A percentile compares a stretch with the other conserved stretches of the same genome.
Evolutionary conservation across 2,113 vertebrate genomes (phyloP).

Genomic region (Oxyura jamaicensis): DNA sequence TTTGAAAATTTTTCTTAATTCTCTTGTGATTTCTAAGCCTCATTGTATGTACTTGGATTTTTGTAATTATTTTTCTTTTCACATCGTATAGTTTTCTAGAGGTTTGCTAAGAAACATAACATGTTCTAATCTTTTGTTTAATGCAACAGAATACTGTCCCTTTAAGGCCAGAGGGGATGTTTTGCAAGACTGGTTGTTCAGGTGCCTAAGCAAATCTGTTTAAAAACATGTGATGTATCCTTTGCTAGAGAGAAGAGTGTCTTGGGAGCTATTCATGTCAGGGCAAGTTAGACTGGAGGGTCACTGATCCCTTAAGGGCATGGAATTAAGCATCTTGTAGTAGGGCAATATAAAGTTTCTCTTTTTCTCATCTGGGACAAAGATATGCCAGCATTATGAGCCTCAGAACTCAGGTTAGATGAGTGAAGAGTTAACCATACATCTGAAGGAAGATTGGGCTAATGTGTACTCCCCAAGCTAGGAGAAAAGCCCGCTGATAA

Average conservation of each 20-base stretch:
- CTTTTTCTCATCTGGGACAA: background rate
- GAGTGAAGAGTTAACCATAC: background rate
- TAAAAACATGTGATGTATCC: slow-evolving; percentile 9
- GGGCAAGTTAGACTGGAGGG: background rate
- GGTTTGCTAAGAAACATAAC: background rate
- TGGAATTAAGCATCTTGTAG: background rate
- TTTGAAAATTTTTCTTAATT: background rate
- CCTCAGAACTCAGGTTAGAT: background rate
- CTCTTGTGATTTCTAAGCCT: background rate
- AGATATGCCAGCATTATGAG: background rate
- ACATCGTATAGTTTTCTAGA: background rate
- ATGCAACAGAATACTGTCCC: background rate
- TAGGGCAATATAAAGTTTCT: background rate
- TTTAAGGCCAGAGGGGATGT: background rate
- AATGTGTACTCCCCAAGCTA: background rate
- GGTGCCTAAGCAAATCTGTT: slow-evolving; percentile 11
- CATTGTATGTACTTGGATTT: background rate
- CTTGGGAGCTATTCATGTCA: slow-evolving; percentile 21
- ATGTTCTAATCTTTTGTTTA: background rate
- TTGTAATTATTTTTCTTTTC: background rate
- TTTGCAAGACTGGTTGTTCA: background rate
- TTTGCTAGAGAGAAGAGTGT: background rate
- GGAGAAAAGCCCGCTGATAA: background rate
- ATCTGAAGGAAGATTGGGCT: background rate
- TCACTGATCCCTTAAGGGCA: background rate